Percentiles rank a stretch among this genome's conserved stretches.
phyloP scores from a whole-genome alignment of 2,888 invertebrate genomes.

The Harpagoxenus sublaevis region DNA sequence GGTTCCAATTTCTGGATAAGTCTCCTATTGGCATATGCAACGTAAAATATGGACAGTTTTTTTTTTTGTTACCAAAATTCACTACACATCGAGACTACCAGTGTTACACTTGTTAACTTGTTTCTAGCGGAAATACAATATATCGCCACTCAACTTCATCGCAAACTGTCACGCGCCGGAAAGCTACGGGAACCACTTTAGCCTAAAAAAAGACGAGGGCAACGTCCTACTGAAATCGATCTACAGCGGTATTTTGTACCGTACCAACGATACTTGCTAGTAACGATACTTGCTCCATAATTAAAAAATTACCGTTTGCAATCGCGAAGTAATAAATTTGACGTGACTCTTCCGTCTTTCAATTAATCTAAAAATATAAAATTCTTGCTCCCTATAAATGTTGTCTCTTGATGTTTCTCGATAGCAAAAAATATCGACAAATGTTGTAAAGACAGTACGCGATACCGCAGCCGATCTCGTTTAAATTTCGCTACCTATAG shows the following conservation, averaged over 20 bases:
- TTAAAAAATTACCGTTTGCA: background rate
- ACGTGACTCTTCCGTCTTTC: background rate
- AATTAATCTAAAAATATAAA: slow-evolving; percentile 23
- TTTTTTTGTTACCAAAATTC: slow-evolving; percentile 14
- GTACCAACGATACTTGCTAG: background rate
- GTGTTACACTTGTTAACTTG: slow-evolving; percentile 1
- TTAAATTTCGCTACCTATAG: slow-evolving; percentile 85
- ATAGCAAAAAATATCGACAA: background rate
- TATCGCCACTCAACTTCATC: background rate
- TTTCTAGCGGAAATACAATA: slow-evolving; percentile 6
- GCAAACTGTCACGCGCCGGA: slow-evolving; percentile 33
- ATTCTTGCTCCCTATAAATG: background rate
- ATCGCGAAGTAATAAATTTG: slow-evolving; percentile 7
- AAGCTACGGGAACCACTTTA: slow-evolving; percentile 43
- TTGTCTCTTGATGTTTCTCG: background rate
- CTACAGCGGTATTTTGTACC: slow-evolving; percentile 11
- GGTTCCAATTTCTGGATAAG: background rate
- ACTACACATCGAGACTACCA: slow-evolving; percentile 40
- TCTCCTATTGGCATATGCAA: slow-evolving; percentile 15
- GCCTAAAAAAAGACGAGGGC: slow-evolving; percentile 41
- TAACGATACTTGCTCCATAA: background rate
- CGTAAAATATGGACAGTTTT: slow-evolving; percentile 18
- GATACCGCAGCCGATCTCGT: slow-evolving; percentile 33
- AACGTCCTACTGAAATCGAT: slow-evolving; percentile 23
- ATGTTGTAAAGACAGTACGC: background rate